Base-by-base conservation (phyloP, 2,113 vertebrate genomes). In the Callipepla squamata region DNA sequence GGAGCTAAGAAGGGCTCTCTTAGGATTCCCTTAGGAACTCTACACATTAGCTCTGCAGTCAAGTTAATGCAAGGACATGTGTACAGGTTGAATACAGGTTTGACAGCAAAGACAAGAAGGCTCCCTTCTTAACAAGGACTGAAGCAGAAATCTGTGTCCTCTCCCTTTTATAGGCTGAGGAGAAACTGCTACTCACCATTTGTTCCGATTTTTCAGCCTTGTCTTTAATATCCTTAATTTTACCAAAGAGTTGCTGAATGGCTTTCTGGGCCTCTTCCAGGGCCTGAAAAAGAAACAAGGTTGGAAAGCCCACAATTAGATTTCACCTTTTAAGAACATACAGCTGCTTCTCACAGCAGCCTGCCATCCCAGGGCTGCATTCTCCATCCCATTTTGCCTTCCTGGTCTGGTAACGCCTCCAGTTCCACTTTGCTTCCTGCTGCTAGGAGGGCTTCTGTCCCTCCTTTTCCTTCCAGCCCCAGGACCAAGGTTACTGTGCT, bases 171-270 rank as follows among this genome's bases (percentile, higher is more conserved):
- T 85, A 90, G 26, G 32, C 38, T 48, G 72, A 86, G 74, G 85
- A 55, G 53, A 91, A 92, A 90, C 12, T 55, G 34, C 61, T 73
- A 95, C 97, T 97, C 95, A 99, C 99, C 99, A 99, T 99, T 98
- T 99, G 99, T 92, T 99, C 99, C 7, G 99, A 99, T 94, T 99
- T 99, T 96, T 99, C 99, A 40, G 99, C 99, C 96, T 99, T 99
- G 98, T 99, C 99, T 97, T 99, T 99, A 97, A 99, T 99, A 97
- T 99, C 99, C 98, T 99, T 99, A 94, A 99, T 99, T 98, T 99
- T 99, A 82, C 98, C 98, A 16, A 99, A 99, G 93, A 99, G 99
- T 80, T 99, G 99, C 58, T 99, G 99, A 95, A 99, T 99, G 83
- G 99, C 99, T 95, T 98, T 98, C 97, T 99, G 99, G 68, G 99